Evolutionary conservation across 2,113 vertebrate genomes (phyloP).

Genomic region (Laterallus jamaicensis): DNA sequence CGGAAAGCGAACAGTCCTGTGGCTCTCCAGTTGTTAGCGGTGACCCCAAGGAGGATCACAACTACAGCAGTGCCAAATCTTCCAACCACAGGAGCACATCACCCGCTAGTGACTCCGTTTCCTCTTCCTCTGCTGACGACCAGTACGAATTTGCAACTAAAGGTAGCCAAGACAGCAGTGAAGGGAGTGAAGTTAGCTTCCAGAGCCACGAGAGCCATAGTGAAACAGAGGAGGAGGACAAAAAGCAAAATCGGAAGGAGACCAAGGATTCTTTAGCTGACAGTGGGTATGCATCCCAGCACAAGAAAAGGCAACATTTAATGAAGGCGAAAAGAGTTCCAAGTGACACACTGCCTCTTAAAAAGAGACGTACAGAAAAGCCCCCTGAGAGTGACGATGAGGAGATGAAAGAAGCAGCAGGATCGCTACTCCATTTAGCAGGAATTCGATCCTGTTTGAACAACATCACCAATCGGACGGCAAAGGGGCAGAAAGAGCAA

Average conservation of each 20-base stretch:
- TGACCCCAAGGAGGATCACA: slow-evolving; percentile 96
- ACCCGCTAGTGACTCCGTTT: slow-evolving; percentile 79
- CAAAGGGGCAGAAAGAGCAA: slow-evolving; percentile 98
- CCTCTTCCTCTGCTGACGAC: slow-evolving; percentile 78
- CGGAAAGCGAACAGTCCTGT: slow-evolving; percentile 84
- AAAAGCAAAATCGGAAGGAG: slow-evolving; percentile 84
- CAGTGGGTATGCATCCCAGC: slow-evolving; percentile 83
- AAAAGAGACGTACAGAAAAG: slow-evolving; percentile 95
- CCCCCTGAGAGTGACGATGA: slow-evolving; percentile 96
- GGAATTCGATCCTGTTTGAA: slow-evolving; percentile 98
- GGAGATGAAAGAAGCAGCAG: slow-evolving; percentile 99
- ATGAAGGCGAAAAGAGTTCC: slow-evolving; percentile 89
- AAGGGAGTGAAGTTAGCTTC: slow-evolving; percentile 81
- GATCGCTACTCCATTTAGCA: slow-evolving; percentile 95
- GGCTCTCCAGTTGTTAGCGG: slow-evolving; percentile 89
- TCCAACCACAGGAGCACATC: slow-evolving; percentile 80
- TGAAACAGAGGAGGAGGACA: slow-evolving; percentile 88
- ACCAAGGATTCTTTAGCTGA: slow-evolving; percentile 89
- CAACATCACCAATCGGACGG: slow-evolving; percentile 99
- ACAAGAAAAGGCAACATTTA: slow-evolving; percentile 91
- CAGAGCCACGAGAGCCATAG: slow-evolving; percentile 83
- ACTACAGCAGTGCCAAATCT: slow-evolving; percentile 93
- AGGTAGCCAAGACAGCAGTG: slow-evolving; percentile 78
- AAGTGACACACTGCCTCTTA: slow-evolving; percentile 94
- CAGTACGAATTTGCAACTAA: slow-evolving; percentile 81